Percentiles rank a stretch among this genome's conserved stretches.
These are phyloP conservation scores for Coreius guichenoti DNA, from an alignment of 2,797 vertebrate species.

Conservation along the genomic window DNA sequence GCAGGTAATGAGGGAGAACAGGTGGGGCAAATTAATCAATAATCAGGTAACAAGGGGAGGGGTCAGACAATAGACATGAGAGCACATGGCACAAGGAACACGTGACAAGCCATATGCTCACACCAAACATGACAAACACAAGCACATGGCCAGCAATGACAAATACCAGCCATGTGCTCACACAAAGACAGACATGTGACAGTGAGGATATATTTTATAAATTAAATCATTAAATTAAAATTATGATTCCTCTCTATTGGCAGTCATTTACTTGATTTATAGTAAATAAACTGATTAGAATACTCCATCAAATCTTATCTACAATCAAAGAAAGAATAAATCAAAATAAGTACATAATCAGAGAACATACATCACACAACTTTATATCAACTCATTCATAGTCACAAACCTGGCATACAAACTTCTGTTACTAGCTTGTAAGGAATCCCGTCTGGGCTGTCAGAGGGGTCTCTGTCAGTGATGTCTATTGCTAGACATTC, in stretches of 20 bases:
- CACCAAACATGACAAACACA: too few species aligned
- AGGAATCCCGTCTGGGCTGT: constrained; percentile 81
- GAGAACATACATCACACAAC: not conserved
- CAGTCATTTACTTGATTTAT: not conserved
- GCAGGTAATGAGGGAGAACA: too few species aligned
- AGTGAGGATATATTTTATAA: not conserved
- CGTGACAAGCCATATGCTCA: too few species aligned
- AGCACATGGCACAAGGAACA: too few species aligned
- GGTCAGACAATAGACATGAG: too few species aligned
- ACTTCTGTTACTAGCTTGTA: constrained; percentile 84
- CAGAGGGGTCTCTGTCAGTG: constrained; percentile 80
- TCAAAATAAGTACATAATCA: not conserved
- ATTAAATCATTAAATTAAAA: not conserved
- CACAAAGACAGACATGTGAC: too few species aligned
- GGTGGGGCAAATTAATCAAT: too few species aligned
- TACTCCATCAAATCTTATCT: not conserved
- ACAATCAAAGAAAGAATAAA: not conserved
- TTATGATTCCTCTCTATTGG: too few species aligned
- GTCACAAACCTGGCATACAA: constrained; percentile 84
- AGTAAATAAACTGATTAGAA: not conserved
- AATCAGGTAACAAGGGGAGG: too few species aligned
- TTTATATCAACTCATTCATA: not conserved
- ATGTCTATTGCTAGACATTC: constrained; percentile 85
- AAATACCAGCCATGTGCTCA: too few species aligned
- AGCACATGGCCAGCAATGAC: too few species aligned